A percentile compares a stretch with the other conserved stretches of the same genome.
phyloP scores from a whole-genome alignment of 2,797 vertebrate species.

The Cetoscarus ocellatus region DNA sequence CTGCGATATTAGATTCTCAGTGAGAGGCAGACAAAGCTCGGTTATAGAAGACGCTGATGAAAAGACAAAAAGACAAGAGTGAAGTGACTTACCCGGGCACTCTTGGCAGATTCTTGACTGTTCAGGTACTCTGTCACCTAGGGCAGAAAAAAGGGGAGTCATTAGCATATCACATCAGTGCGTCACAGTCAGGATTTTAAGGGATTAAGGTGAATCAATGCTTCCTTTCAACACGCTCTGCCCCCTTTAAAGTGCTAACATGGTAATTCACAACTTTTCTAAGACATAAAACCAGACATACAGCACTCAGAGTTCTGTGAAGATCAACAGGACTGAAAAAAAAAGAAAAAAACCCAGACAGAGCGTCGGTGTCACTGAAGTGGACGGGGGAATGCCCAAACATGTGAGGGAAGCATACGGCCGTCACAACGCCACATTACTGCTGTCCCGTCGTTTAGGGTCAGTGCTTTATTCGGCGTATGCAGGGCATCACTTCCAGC shows the following conservation, averaged over 20 bases:
- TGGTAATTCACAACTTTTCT: conserved; percentile 21
- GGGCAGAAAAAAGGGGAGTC: conserved; percentile 36
- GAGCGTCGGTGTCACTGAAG: conserved; percentile 37
- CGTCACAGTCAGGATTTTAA: conserved; percentile 43
- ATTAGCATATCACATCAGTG: conserved; percentile 53
- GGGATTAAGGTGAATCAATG: conserved; percentile 59
- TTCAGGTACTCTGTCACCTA: conserved; percentile 96
- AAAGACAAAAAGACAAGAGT: conserved; percentile 1
- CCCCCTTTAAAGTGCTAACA: conserved; percentile 35
- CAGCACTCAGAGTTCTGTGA: conserved; percentile 42
- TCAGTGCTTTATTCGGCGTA: conserved; percentile 27
- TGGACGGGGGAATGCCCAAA: conserved; percentile 20
- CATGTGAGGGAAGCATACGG: conserved; percentile 9
- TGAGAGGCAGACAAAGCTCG: conserved; percentile 23
- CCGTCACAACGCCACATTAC: background rate
- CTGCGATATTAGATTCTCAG: conserved; percentile 40
- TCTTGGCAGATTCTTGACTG: conserved; percentile 95
- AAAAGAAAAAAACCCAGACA: conserved; percentile 19
- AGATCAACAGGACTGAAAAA: conserved; percentile 42
- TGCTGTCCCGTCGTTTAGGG: conserved; percentile 25
- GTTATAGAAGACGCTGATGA: conserved; percentile 1
- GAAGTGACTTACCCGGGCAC: conserved; percentile 88
- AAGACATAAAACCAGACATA: conserved; percentile 8
- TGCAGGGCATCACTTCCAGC: conserved; percentile 33
- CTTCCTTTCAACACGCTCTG: conserved; percentile 45